phyloP scores from a whole-genome alignment of 2,888 invertebrate species.

The Apamea sordens region DNA sequence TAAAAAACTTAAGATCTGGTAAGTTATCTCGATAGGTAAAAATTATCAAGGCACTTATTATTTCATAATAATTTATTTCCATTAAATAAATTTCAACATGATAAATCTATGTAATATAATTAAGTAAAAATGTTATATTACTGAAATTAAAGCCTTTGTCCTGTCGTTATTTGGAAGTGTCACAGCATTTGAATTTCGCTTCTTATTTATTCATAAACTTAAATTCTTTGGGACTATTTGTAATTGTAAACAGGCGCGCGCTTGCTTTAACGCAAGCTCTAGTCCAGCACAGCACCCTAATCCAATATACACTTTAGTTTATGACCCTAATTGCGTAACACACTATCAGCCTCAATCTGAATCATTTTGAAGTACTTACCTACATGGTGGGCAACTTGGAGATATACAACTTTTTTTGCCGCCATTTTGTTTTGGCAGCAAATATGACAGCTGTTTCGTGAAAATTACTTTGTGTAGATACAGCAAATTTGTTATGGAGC shows the following conservation, averaged over 20 bases:
- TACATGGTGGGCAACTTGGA: no score
- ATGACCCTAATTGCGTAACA: no score
- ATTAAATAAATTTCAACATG: constrained; percentile 45
- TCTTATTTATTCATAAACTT: background rate
- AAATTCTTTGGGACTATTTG: constrained; percentile 24
- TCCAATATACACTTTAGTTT: no score
- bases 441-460: no score
- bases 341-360: no score
- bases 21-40: constrained; percentile 60
- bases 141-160: constrained; percentile 36
- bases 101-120: constrained; percentile 16
- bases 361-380: no score
- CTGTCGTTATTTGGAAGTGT: constrained; percentile 40
- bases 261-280: background rate
- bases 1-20: constrained; percentile 70
- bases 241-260: background rate
- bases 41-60: constrained; percentile 37
- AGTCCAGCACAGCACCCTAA: no score
- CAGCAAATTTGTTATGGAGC: no score
- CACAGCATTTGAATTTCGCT: constrained; percentile 25
- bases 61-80: constrained; percentile 63
- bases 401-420: no score
- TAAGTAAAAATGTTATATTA: constrained; percentile 28
- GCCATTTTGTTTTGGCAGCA: no score
- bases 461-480: no score